Base-by-base conservation (phyloP, 2,888 invertebrate genomes). In the Eurytoma californica region DNA sequence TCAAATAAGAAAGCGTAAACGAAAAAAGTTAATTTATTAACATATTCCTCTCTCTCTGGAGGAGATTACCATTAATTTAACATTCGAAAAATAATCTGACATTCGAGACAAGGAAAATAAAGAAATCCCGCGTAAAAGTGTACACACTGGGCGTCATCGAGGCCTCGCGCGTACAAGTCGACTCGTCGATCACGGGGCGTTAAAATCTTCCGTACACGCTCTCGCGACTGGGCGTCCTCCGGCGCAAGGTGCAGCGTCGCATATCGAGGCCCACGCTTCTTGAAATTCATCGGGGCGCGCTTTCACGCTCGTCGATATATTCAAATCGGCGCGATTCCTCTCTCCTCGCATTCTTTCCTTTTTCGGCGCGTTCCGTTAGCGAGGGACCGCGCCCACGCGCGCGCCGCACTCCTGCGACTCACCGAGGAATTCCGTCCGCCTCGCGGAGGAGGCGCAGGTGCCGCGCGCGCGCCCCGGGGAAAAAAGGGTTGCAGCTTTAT, bases 241-340 rank as follows among this genome's bases (percentile, higher is more conserved):
- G 30, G 3, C 13, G 69, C 78, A 69, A 65, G 65, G 73, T 69
- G 78, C 65, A 73, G 68, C 66, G 49, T 28, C 63, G 55, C 55
- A 18, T 49, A 65, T 65, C 47, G 47, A 65, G 51, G 63, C 75
- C 72, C 72, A 75, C 70, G 66, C 81, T 53, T 39, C 68, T 80
- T 82, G 74, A 79, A 66, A 83, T 80, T 82, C 81, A 76, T 79
- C 79, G 70, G 39, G n/a, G 72, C 68, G 60, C 57, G 57, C 72
- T 47, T 49, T 51, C 39, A 18, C 57, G 68, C 69, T 47, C 80
- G 68, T 75, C 76, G 74, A 80, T 82, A 82, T 78, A 82, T 82
- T 81, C 72, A 74, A 82, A 82, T 83, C 82, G 63, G 51, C 72
- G 58, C 57, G 58, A 72, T 53, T 72, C 81, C 73, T 78, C 3